phyloP scores from a whole-genome alignment of 2,113 vertebrate species.

The Aphyosemion australe region DNA sequence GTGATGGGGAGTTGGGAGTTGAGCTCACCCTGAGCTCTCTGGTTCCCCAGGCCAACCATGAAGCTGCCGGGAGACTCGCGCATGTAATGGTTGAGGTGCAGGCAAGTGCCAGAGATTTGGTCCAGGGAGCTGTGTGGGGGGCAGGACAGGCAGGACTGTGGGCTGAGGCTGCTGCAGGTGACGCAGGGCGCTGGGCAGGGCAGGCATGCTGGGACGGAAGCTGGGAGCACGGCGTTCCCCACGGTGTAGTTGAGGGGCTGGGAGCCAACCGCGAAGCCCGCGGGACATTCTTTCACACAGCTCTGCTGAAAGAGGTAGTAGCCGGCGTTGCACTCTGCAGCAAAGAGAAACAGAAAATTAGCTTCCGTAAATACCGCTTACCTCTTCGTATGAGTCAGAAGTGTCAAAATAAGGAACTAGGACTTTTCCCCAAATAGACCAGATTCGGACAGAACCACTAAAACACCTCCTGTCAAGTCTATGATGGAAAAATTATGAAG shows the following conservation, averaged over 20 bases:
- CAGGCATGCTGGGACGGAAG: constrained; percentile 83
- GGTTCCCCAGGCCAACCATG: constrained; percentile 27
- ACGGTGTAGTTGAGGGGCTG: constrained; percentile 75
- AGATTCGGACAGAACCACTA: background rate
- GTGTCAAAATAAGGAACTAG: constrained; percentile 13
- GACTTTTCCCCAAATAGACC: background rate
- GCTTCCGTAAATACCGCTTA: background rate
- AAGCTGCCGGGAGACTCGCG: constrained; percentile 82
- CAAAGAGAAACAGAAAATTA: constrained; percentile 14
- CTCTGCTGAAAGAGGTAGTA: constrained; percentile 89
- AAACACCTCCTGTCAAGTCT: background rate
- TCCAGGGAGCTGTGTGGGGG: constrained; percentile 87
- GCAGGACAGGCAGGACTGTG: constrained; percentile 89
- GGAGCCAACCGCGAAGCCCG: constrained; percentile 80
- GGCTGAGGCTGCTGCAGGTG: constrained; percentile 84
- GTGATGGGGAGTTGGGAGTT: constrained; percentile 81
- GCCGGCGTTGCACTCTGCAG: constrained; percentile 88
- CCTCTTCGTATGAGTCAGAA: constrained; percentile 16
- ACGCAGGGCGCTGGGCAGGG: constrained; percentile 87
- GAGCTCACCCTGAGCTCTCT: constrained; percentile 11
- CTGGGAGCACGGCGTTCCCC: constrained; percentile 82
- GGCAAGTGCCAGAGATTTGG: constrained; percentile 80
- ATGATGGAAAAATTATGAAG: too few species aligned
- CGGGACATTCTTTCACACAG: constrained; percentile 88
- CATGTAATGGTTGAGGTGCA: constrained; percentile 89